Base-by-base conservation (phyloP, 2,888 invertebrate species). In the Acrocera orbiculus region DNA sequence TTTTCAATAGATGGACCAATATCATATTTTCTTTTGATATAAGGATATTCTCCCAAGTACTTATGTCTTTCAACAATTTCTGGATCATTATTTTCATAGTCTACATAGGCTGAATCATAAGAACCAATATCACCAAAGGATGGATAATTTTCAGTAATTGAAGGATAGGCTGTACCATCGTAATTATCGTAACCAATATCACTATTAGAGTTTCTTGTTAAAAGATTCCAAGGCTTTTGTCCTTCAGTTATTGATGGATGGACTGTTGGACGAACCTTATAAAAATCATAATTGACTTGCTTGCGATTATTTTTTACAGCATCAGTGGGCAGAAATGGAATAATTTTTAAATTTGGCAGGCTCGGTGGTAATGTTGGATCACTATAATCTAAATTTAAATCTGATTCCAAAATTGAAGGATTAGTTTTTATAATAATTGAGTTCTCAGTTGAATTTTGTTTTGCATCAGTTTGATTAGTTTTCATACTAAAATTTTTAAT, bases 251-350 rank as follows among this genome's bases (percentile, higher is more conserved):
- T 32, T 9, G 41, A 42, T 32, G 45, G 44, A 38, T 43, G 44
- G n/a, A 34, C 32, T 5, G 39, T 36, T 1, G 37, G 37, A 10
- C 41, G 40, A 19, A 42, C 44, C 11, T 46, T 44, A 13, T 37
- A 39, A 16, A 29, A 37, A 10, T 37, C 35, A n/a, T 26, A 31
- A 14, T 20, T 27, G 6, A 22, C 20, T 22, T 39, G 38, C 23
- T 36, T 36, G 22, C 47, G 40, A 30, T 51, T 30, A 23, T 39
- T 40, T 39, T 43, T 66, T 10, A 85, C 70, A 2, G 86, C 86
- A 52, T 86, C 86, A 4, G 82, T 80, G 19, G 83, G 82, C 39
- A 85, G 72, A 54, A 86, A 86, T 6, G 85, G 83, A 46, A 86
- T 85, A 32, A 86, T 86, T 53, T 83, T 83, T 31, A 83, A 63